Conservation (phyloP, 2,888 invertebrate species). For the Thera britannica region DNA sequence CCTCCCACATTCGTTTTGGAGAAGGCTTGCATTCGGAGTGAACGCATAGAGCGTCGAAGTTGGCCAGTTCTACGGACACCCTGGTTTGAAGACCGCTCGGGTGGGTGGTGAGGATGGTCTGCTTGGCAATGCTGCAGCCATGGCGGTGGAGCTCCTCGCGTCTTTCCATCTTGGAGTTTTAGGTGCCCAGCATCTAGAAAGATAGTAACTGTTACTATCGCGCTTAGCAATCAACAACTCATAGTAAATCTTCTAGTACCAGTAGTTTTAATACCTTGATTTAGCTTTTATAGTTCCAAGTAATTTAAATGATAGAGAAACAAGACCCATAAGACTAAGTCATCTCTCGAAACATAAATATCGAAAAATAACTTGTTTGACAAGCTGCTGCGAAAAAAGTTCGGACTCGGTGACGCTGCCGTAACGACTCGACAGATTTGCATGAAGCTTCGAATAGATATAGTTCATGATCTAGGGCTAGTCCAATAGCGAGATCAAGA, state of each 20-base stretch:
- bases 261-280: background rate
- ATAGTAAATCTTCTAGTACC: background rate
- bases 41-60: conserved; percentile 72
- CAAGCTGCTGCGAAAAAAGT: too few relatives aligned
- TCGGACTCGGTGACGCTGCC: too few relatives aligned
- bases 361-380: too few relatives aligned
- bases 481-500: background rate
- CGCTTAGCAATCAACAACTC: background rate
- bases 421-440: too few relatives aligned
- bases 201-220: background rate
- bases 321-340: too few relatives aligned
- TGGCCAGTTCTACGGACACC: conserved; percentile 78
- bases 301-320: too few relatives aligned
- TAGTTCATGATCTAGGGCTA: too few relatives aligned
- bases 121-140: conserved; percentile 79
- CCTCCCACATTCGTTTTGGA: conserved; percentile 65
- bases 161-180: conserved; percentile 63
- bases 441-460: too few relatives aligned
- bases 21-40: conserved; percentile 71
- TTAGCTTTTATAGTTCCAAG: too few relatives aligned
- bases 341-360: too few relatives aligned
- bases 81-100: conserved; percentile 77
- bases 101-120: conserved; percentile 78
- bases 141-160: conserved; percentile 75
- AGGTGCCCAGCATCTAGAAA: conserved; percentile 42